phyloP scores from a whole-genome alignment of 2,797 vertebrate genomes.

The Sebastiscus tertius region DNA sequence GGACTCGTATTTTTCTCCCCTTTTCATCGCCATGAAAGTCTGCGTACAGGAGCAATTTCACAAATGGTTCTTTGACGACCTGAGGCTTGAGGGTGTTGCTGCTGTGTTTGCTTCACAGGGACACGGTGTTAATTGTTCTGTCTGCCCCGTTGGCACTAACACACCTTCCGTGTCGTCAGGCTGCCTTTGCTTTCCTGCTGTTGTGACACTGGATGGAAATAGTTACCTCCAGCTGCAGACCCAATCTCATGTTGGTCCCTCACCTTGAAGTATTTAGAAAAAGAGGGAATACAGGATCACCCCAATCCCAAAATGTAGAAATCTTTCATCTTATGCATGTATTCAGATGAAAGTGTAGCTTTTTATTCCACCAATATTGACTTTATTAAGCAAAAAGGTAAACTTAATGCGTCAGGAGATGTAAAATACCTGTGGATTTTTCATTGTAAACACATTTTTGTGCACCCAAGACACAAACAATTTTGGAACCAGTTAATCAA shows the following conservation, averaged over 20 bases:
- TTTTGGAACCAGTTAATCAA: not conserved
- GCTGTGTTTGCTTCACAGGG: conserved; percentile 39
- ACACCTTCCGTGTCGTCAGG: conserved; percentile 23
- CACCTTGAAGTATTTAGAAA: not conserved
- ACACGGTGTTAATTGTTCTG: conserved; percentile 59
- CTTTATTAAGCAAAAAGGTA: not conserved
- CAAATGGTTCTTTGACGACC: conserved; percentile 4
- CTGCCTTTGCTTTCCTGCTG: conserved; percentile 19
- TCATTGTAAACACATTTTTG: not conserved
- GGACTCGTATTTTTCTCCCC: not conserved
- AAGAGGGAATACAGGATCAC: not conserved
- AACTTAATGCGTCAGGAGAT: not conserved
- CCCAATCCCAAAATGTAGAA: not conserved
- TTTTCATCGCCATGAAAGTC: not conserved
- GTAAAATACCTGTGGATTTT: not conserved
- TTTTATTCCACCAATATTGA: not conserved
- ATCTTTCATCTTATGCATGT: not conserved
- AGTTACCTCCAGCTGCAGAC: not conserved
- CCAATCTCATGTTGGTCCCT: not conserved
- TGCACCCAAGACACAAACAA: not conserved
- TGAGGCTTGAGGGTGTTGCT: conserved; percentile 17
- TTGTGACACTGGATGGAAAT: conserved; percentile 25
- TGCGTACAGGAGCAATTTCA: not conserved
- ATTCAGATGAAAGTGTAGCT: not conserved
- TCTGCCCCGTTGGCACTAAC: conserved; percentile 16